phyloP scores from a whole-genome alignment of 2,888 invertebrate species.

The Tenthredo mesomela region DNA sequence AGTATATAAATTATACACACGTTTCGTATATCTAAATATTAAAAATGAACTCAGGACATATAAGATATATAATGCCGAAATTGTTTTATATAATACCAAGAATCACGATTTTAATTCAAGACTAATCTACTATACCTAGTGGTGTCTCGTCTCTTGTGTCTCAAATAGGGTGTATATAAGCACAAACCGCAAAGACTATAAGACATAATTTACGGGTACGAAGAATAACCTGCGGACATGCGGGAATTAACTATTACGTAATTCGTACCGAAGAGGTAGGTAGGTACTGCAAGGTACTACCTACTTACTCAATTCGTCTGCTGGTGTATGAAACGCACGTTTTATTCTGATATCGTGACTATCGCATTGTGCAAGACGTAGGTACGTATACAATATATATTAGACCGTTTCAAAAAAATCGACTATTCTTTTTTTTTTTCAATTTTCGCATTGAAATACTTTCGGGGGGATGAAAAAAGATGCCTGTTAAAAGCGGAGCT shows the following conservation, averaged over 20 bases:
- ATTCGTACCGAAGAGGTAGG: background rate
- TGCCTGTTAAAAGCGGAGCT: no score
- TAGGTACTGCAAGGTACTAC: no score
- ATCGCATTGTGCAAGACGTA: background rate
- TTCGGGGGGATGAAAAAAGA: no score
- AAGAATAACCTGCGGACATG: background rate
- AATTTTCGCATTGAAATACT: no score
- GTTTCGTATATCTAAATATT: no score
- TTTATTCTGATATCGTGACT: background rate
- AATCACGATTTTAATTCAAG: constrained; percentile 3
- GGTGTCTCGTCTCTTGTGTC: no score
- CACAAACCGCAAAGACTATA: background rate
- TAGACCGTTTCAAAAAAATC: no score
- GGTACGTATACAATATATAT: background rate
- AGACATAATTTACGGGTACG: background rate
- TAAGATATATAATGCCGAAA: background rate
- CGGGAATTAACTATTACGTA: background rate
- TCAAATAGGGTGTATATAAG: background rate
- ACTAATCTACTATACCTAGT: background rate
- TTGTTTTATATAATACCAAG: background rate
- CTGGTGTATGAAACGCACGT: background rate
- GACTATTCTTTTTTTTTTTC: no score
- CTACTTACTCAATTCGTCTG: background rate
- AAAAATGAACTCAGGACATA: no score
- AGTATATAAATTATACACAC: no score